Base-by-base conservation (phyloP, 2,797 vertebrate species). In the Channallabes apus region DNA sequence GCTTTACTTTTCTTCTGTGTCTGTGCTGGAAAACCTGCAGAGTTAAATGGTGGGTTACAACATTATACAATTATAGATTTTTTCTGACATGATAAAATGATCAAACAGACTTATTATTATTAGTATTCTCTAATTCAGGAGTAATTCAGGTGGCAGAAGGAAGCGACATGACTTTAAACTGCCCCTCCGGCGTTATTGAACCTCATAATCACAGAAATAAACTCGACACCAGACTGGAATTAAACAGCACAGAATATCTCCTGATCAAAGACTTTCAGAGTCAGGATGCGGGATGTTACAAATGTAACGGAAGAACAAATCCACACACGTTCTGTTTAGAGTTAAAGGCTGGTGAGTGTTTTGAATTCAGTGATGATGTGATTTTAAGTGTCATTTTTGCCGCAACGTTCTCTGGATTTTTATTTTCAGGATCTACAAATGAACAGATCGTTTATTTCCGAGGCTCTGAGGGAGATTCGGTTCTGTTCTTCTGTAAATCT, bases 381-480 rank as follows among this genome's bases (percentile, higher is more conserved):
- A 32, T 32, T 1, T 32, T 32, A 46, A 32, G 65, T 32, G 17
- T 38, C 0, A n/a, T n/a, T 73, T 51, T 22, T 5, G 2, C 35
- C 11, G 18, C 68, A 69, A 3, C 38, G 20, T 14, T 9, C 7
- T 35, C 69, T 72, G 41, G 41, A 17, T 17, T 51, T 46, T 72
- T 73, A 27, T 73, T 73, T 73, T 54, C 41, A 73, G 71, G 71
- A 54, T 73, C 71, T 24, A 73, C 41, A 41, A 73, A 17, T 27
- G 41, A 73, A 27, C 11, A 7, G 24, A 15, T 54, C 3, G 0
- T 27, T 54, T 54, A 2, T 54, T 54, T 73, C 20, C n/a, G 41
- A 51, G 71, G 5, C 14, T 51, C 38, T 73, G 71, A 54, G 3
- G 38, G 3, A 51, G 71, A 73, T 54, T 73, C 41, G 7, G 41